Conservation (phyloP, 37 sponge, comb jelly and placozoan genomes). For the Beroe forskalii region DNA sequence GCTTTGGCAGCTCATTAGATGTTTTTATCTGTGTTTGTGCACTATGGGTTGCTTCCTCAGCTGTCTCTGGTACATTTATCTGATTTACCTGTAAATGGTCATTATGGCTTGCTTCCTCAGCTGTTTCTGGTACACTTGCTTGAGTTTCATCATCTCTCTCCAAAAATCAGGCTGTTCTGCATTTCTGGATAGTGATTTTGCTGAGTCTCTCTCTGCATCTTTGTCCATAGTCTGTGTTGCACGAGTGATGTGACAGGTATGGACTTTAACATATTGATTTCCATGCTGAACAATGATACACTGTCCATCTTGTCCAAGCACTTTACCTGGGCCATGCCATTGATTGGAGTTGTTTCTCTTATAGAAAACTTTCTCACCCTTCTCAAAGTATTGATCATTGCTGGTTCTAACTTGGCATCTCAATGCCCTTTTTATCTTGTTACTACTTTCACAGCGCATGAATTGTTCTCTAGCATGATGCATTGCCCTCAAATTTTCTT, state of each 20-base stretch:
- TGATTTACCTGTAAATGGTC: no score
- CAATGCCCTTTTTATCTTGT: slow-evolving; percentile 1
- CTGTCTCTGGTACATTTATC: no score
- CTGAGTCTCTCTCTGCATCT: no score
- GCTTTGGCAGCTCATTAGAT: neutral
- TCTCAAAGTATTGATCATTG: neutral
- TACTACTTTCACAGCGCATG: neutral
- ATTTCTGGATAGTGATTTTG: no score
- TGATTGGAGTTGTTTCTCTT: neutral
- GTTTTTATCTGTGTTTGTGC: no score
- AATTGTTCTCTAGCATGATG: neutral
- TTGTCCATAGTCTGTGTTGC: neutral
- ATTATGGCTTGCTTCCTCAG: no score
- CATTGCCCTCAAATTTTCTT: neutral
- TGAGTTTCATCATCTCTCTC: no score
- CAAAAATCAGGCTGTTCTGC: no score
- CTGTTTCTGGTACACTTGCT: no score
- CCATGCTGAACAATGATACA: neutral
- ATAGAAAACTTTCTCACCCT: neutral
- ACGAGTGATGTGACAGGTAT: neutral
- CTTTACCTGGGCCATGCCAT: neutral
- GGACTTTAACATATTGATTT: neutral
- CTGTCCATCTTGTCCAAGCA: neutral
- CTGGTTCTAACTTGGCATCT: neutral
- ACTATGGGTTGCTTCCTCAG: no score